Conservation (phyloP, 1,140 invertebrate genomes). For the Glomeris maerens region DNA sequence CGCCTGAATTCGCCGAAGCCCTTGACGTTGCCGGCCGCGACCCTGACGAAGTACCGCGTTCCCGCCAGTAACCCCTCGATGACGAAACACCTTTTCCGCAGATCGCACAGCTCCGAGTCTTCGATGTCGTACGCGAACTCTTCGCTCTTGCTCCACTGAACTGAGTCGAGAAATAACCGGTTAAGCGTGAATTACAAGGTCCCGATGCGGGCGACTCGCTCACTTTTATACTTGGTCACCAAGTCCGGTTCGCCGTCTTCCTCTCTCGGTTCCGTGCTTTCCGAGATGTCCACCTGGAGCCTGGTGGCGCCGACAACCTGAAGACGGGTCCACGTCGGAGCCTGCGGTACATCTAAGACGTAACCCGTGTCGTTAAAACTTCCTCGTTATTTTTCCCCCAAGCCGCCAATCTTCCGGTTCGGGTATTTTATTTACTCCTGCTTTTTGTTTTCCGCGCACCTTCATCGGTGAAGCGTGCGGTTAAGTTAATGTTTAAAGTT, state of each 20-base stretch:
- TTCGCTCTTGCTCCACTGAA: constrained; percentile 57
- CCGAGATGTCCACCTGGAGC: constrained; percentile 55
- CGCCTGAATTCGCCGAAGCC: constrained; percentile 64
- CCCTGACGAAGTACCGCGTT: constrained; percentile 70
- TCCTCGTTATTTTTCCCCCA: not conserved
- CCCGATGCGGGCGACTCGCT: not conserved
- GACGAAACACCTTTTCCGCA: constrained; percentile 39
- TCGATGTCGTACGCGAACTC: constrained; percentile 64
- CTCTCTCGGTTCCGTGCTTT: too few relatives aligned
- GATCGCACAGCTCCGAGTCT: constrained; percentile 50
- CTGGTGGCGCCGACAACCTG: constrained; percentile 67
- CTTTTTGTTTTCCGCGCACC: not conserved
- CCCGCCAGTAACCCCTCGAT: constrained; percentile 55
- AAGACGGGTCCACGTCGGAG: constrained; percentile 55
- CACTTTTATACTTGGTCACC: constrained; percentile 80
- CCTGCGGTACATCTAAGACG: constrained; percentile 64
- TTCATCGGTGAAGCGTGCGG: not conserved
- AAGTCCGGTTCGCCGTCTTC: constrained; percentile 55
- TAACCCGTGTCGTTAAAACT: too few relatives aligned
- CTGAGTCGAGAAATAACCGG: constrained; percentile 25
- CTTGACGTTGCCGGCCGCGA: constrained; percentile 65
- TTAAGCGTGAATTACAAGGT: not conserved
- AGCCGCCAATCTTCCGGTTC: constrained; percentile 8
- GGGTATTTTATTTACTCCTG: not conserved
- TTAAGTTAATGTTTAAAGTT: not conserved